Evolutionary conservation across 1,140 invertebrate species (phyloP).

Genomic region (Conus betulinus): DNA sequence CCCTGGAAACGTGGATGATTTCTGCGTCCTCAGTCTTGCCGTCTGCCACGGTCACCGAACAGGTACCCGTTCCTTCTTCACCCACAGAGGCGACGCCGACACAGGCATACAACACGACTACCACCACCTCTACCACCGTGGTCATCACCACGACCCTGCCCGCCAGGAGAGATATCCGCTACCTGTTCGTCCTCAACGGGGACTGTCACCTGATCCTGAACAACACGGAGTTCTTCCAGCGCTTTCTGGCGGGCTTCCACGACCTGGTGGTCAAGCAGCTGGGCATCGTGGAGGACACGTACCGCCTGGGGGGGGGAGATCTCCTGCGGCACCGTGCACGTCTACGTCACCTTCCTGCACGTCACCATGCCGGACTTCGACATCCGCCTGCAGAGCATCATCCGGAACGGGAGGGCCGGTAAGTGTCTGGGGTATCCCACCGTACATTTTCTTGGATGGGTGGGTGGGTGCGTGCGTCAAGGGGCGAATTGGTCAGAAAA

Average conservation of each 20-base stretch:
- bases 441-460: background rate
- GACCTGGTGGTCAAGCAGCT: conserved; percentile 34
- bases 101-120: background rate
- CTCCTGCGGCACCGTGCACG: conserved; percentile 37
- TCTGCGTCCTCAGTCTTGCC: background rate
- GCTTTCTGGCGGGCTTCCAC: conserved; percentile 35
- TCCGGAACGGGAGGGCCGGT: conserved; percentile 25
- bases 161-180: conserved; percentile 19
- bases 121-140: background rate
- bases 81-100: background rate
- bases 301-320: conserved; percentile 32
- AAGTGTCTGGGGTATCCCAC: background rate
- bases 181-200: conserved; percentile 33
- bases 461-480: background rate
- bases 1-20: background rate
- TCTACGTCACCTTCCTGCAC: conserved; percentile 36
- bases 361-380: conserved; percentile 23
- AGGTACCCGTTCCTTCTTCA: background rate
- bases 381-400: background rate
- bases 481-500: too few species aligned
- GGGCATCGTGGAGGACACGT: conserved; percentile 25
- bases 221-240: conserved; percentile 33
- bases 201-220: conserved; percentile 40
- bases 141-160: background rate
- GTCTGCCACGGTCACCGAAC: too few species aligned